Conservation (phyloP, 2,888 invertebrate species). For the Periphyllus acericola region DNA sequence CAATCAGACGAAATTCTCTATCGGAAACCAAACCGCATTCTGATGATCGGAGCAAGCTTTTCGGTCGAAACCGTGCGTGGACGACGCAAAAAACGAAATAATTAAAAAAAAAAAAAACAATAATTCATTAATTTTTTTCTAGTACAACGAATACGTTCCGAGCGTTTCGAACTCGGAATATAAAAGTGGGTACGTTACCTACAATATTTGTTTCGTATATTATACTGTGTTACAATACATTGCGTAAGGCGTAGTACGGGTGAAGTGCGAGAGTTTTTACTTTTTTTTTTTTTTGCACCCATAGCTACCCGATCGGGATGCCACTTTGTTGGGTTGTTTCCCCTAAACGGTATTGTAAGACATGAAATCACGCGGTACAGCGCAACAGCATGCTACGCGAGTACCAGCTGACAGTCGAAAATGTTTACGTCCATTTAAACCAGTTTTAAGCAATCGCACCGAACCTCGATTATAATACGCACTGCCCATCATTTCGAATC, state of each 20-base stretch:
- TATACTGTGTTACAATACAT: too few species aligned
- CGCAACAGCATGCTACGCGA: not conserved
- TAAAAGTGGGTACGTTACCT: too few species aligned
- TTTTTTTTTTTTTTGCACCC: not conserved
- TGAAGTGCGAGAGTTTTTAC: too few species aligned
- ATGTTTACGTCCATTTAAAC: not conserved
- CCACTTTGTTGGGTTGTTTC: not conserved
- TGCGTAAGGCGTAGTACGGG: not conserved
- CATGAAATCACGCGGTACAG: not conserved
- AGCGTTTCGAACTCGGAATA: too few species aligned
- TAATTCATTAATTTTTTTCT: too few species aligned
- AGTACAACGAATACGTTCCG: too few species aligned
- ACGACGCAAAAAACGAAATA: too few species aligned
- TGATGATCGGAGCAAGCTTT: too few species aligned
- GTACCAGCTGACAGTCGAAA: not conserved
- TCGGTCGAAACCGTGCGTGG: too few species aligned
- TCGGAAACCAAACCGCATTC: too few species aligned
- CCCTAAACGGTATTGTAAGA: constrained; percentile 14
- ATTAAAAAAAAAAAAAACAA: not conserved
- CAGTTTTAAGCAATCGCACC: not conserved
- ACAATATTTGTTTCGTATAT: not conserved
- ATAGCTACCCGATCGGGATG: not conserved
- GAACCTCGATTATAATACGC: not conserved
- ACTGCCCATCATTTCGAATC: too few species aligned
- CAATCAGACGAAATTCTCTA: too few species aligned